Evolutionary conservation across 2,113 vertebrate species (phyloP).

Genomic region (Psittacula cyanocephala): DNA sequence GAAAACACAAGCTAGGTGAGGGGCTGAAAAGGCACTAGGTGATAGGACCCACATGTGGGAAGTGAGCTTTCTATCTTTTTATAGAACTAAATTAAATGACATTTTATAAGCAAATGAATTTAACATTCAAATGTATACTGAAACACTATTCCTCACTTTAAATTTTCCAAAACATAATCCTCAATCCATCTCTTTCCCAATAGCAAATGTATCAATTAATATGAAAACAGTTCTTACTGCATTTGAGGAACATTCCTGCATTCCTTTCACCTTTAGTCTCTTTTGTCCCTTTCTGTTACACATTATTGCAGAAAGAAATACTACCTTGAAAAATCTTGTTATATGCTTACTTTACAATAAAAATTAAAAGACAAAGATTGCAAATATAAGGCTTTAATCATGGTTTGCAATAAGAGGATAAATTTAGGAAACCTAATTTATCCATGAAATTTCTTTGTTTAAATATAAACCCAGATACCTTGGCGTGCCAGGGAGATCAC

Average conservation of each 20-base stretch:
- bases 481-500: neutral
- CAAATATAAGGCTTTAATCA: neutral
- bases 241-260: neutral
- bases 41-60: accelerated
- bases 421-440: neutral
- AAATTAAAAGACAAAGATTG: neutral
- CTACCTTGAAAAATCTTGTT: neutral
- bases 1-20: neutral
- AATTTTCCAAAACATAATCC: neutral
- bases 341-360: neutral
- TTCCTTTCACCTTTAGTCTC: neutral
- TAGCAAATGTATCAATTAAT: neutral
- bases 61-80: neutral
- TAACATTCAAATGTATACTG: neutral
- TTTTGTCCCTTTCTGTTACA: neutral
- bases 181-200: neutral
- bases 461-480: neutral
- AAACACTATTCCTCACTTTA: neutral
- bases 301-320: neutral
- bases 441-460: constrained; percentile 4
- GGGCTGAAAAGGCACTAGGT: neutral
- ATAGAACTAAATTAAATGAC: neutral
- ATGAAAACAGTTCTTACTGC: neutral
- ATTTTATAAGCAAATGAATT: neutral
- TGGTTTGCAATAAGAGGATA: neutral